Percentiles rank a stretch among this genome's conserved stretches.
Evolutionary conservation across 1,140 invertebrate genomes (phyloP).

Genomic region (Archivesica marissinica): DNA sequence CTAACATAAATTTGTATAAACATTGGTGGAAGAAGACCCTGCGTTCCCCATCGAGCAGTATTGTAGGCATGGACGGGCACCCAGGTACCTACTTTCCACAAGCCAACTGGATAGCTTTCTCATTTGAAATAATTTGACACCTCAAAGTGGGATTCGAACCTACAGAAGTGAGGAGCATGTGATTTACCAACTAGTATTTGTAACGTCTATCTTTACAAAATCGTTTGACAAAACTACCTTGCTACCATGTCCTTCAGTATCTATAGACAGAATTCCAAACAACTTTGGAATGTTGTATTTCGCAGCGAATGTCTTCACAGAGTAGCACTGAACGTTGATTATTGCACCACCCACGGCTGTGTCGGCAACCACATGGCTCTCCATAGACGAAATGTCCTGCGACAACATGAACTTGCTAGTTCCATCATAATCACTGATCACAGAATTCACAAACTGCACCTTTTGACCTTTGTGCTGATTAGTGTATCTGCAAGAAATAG

Average conservation of each 20-base stretch:
- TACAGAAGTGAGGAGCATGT: no score
- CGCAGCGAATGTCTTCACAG: conserved; percentile 70
- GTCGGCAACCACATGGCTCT: conserved; percentile 67
- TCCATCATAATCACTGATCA: conserved; percentile 69
- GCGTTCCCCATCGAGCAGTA: no score
- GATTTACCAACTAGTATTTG: no score
- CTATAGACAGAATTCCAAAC: conserved; percentile 79
- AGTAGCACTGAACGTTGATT: conserved; percentile 70
- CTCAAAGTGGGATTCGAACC: no score
- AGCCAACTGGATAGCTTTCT: no score
- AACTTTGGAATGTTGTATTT: conserved; percentile 71
- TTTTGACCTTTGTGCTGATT: conserved; percentile 69
- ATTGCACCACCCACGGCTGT: background rate
- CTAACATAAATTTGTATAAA: no score
- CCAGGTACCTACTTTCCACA: no score
- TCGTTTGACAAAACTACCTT: no score
- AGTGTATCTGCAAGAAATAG: conserved; percentile 71
- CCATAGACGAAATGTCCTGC: conserved; percentile 68
- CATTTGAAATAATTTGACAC: no score
- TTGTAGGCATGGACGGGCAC: no score
- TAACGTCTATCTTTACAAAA: no score
- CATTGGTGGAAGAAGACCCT: no score
- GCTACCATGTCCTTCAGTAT: conserved; percentile 77
- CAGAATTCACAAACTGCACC: conserved; percentile 70
- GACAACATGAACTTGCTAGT: conserved; percentile 65